These are phyloP conservation scores for Pristionchus entomophagus DNA, from an alignment of 2,888 invertebrate genomes.

Conservation along the genomic window DNA sequence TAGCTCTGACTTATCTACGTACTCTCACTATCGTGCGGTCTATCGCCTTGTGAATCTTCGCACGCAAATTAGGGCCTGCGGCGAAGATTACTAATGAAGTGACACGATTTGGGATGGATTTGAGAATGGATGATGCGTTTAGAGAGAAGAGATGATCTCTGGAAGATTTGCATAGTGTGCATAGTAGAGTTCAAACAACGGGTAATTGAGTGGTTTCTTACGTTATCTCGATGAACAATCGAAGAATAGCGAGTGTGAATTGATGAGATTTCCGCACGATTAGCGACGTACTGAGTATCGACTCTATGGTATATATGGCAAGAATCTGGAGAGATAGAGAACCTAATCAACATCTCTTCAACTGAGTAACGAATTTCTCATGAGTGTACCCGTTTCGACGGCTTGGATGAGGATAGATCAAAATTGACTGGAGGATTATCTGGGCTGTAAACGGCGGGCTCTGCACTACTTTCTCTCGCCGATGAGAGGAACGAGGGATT, in stretches of 20 bases:
- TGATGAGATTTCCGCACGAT: too few relatives aligned
- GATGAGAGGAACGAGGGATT: too few relatives aligned
- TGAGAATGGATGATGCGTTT: background rate
- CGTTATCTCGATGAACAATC: too few relatives aligned
- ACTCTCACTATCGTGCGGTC: background rate
- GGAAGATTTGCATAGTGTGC: too few relatives aligned
- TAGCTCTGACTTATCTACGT: background rate
- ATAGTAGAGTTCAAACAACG: too few relatives aligned
- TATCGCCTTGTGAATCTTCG: background rate
- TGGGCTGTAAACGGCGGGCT: background rate
- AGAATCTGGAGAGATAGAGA: background rate
- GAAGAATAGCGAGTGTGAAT: too few relatives aligned
- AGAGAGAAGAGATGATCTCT: background rate
- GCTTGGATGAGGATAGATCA: background rate
- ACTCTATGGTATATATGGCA: background rate
- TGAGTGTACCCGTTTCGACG: background rate
- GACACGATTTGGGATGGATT: background rate
- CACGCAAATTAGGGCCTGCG: background rate
- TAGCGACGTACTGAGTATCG: background rate
- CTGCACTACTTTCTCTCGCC: too few relatives aligned
- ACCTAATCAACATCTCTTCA: too few relatives aligned
- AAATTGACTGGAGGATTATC: conserved; percentile 21
- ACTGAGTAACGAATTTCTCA: too few relatives aligned
- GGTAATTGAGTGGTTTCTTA: too few relatives aligned
- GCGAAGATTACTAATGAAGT: background rate